These are phyloP conservation scores for Nomada lathburiana DNA, from an alignment of 2,888 invertebrate species.

Conservation along the genomic window DNA sequence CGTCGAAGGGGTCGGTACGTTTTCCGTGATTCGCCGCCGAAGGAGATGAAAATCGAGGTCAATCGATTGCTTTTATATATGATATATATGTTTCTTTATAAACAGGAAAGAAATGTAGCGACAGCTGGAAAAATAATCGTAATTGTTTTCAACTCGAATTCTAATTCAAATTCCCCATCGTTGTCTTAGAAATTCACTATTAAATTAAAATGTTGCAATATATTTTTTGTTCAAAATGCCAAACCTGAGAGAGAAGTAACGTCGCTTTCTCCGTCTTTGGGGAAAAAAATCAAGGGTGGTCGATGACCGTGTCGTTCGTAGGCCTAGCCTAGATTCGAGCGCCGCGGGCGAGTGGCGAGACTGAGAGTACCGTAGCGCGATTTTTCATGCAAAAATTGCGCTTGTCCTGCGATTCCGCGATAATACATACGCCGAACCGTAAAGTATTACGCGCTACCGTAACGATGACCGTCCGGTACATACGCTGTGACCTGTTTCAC, in stretches of 20 bases:
- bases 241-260: constrained; percentile 24
- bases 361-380: constrained; percentile 80
- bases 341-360: constrained; percentile 74
- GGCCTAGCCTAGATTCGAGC: constrained; percentile 77
- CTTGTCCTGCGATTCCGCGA: constrained; percentile 78
- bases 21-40: constrained; percentile 44
- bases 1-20: constrained; percentile 68
- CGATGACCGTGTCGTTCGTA: constrained; percentile 74
- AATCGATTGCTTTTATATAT: background rate
- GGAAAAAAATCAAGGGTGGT: constrained; percentile 70
- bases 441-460: constrained; percentile 84
- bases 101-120: no score
- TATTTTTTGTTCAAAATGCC: background rate
- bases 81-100: background rate
- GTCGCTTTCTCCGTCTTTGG: constrained; percentile 67
- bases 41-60: constrained; percentile 29
- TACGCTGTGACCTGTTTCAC: constrained; percentile 75
- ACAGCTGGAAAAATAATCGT: no score
- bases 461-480: constrained; percentile 80
- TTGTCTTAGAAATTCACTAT: no score
- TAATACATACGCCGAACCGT: constrained; percentile 81
- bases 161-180: no score
- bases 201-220: no score
- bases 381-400: constrained; percentile 79
- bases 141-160: no score